Base-by-base conservation (phyloP, 1,140 invertebrate species). In the Sarcophaga bullata region DNA sequence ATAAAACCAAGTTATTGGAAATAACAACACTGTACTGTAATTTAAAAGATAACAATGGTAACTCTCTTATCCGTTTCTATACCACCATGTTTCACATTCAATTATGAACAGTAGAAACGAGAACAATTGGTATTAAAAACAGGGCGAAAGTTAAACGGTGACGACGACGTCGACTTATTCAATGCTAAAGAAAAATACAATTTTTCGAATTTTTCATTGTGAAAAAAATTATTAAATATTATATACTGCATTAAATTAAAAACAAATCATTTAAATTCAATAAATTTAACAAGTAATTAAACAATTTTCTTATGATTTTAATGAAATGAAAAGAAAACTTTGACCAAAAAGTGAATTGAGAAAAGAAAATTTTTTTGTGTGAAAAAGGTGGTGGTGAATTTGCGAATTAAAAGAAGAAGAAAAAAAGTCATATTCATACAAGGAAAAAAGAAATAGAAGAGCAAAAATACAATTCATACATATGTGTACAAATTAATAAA, bases 1-100 rank as follows among this genome's bases (percentile, higher is more conserved):
- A 37, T 37, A 37, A 37, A 37, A 37, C 1, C 4, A 37, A 37
- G 1, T 37, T 37, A 37, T 37, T 37, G 25, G 37, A 15, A 46
- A 91, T 90, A 92, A 92, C 48, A 93, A 94, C 90, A 94, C 93
- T 82, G 62, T n/a, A 68, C 17, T 95, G 94, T 90, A 95, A 94
- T 90, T 95, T 94, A 94, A 93, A 93, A n/a, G 95, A 95, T 86
- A 94, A n/a, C 62, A 68, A 62, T 68, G 62, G 62, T 68, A 68
- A 25, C 62, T 19, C 62, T 68, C 5, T 68, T 68, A 68, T 68
- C 62, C 62, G 62, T 68, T 68, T 68, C 62, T 17, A 4, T 25
- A 25, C 62, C 62, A 68, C 19, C 17, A 68, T 68, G 17, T 25
- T 68, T n/a, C 62, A 95, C 86, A 92, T 92, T 75, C 95, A 94